A percentile compares a stretch with the other conserved stretches of the same genome.
Conservation (phyloP, 2,888 invertebrate genomes). For the Acronicta alni region DNA sequence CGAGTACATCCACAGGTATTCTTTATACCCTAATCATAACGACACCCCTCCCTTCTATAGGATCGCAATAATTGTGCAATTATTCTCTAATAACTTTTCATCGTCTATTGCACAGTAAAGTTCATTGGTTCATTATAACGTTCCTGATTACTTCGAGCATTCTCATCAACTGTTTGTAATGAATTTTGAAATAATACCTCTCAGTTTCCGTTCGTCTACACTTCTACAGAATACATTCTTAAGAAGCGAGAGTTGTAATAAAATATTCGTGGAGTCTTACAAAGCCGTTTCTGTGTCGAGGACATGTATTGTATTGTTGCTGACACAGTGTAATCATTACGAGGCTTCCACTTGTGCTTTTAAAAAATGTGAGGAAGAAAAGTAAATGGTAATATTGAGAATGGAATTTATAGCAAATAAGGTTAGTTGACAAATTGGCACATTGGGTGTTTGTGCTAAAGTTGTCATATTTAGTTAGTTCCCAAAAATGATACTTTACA, state of each 20-base stretch:
- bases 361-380: not conserved
- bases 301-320: conserved; percentile 46
- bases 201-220: conserved; percentile 31
- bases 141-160: conserved; percentile 44
- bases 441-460: too few species aligned
- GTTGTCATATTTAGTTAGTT: too few species aligned
- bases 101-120: conserved; percentile 37
- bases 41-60: too few species aligned
- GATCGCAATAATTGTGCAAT: conserved; percentile 1
- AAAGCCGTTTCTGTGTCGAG: conserved; percentile 50
- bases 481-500: too few species aligned
- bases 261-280: conserved; percentile 54
- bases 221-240: conserved; percentile 17
- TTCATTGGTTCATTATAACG: conserved; percentile 42
- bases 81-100: conserved; percentile 6
- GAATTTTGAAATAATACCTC: conserved; percentile 49
- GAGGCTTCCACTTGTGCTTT: conserved; percentile 16
- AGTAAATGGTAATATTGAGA: too few species aligned
- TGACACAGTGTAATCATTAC: conserved; percentile 24
- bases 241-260: conserved; percentile 43
- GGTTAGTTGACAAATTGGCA: too few species aligned
- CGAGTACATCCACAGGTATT: conserved; percentile 79
- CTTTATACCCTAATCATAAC: too few species aligned
- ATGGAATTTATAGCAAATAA: not conserved
- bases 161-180: conserved; percentile 41